Conservation (phyloP, 2,888 invertebrate genomes). For the Apotomis turbidana region DNA sequence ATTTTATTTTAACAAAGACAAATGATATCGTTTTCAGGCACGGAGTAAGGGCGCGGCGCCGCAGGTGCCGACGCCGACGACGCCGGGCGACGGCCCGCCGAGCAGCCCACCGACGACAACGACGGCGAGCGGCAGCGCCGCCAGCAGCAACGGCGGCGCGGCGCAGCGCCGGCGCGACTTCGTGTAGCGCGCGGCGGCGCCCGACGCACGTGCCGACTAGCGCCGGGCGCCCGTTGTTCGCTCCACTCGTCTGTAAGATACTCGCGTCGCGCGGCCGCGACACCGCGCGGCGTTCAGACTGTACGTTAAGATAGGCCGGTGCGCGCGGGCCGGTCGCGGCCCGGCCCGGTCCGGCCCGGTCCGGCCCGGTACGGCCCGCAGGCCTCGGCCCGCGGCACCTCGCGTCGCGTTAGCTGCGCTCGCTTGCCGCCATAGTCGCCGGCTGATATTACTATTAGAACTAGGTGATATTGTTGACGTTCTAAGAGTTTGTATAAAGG, state of each 20-base stretch:
- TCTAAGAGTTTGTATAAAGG: conserved; percentile 41
- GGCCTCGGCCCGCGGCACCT: background rate
- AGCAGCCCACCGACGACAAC: conserved; percentile 36
- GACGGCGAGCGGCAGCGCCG: background rate
- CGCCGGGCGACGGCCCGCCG: conserved; percentile 49
- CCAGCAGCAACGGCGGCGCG: conserved; percentile 42
- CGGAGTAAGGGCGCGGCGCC: conserved; percentile 73
- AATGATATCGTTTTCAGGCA: conserved; percentile 55
- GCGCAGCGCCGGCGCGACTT: conserved; percentile 46
- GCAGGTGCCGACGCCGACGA: conserved; percentile 66
- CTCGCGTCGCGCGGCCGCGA: too few species aligned
- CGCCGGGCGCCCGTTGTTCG: conserved; percentile 40
- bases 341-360: background rate
- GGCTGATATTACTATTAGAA: conserved; percentile 40
- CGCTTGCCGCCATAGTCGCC: conserved; percentile 36
- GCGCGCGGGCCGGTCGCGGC: background rate
- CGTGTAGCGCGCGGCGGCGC: conserved; percentile 50
- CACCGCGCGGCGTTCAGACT: background rate
- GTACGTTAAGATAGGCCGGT: background rate
- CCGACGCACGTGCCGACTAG: conserved; percentile 47
- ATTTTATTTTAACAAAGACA: too few species aligned
- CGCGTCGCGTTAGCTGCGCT: background rate
- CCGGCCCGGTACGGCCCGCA: background rate
- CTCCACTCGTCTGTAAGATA: conserved; percentile 17
- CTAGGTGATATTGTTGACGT: conserved; percentile 36